Evolutionary conservation across 2,888 invertebrate genomes (phyloP), one percentile per base, ranked within the genome.

Genomic region (Trissoscelio sp.): DNA sequence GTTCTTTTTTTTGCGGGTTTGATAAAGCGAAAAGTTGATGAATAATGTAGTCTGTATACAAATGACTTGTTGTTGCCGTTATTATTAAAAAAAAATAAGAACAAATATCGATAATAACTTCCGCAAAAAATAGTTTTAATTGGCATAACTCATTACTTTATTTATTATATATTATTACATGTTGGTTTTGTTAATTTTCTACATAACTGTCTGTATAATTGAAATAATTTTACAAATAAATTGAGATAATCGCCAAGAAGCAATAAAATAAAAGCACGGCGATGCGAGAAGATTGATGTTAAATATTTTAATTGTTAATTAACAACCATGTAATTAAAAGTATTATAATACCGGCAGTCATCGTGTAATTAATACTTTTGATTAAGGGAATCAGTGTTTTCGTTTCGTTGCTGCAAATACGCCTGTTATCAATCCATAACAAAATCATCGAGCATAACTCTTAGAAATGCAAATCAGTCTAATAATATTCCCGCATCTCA

Each of bases 281-380:
- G 28, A 62, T 53, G 51, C 16, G 44, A 5, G 42, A 62, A 60
- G 44, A 66, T 67, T 11, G 6, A 42, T 42, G 39, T 57, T 58
- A 67, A n/a, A 66, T 48, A 58, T 20, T 51, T 18, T 42, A 58
- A 57, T 67, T 51, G 31, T 42, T 69, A 77, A 69, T 69, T 77
- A 69, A 31, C 18, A 7, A 58, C 24, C 42, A 24, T 39, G 22
- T 57, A 73, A 73, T 73, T 73, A 64, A 28, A 42, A 5, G 9
- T 34, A 73, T 62, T 24, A 31, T 11, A 60, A 16, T 18, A 37
- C 24, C 6, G 46, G 11, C 3, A 48, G 18, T 37, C n/a, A 58
- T 39, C 39, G 18, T 44, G n/a, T 39, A 57, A 74, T 57, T 31
- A 51, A 60, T 62, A 62, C 60, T 12, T 58, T 46, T 34, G 31